These are phyloP conservation scores for Hylaea fasciaria DNA, from an alignment of 2,888 invertebrate species.

Conservation along the genomic window DNA sequence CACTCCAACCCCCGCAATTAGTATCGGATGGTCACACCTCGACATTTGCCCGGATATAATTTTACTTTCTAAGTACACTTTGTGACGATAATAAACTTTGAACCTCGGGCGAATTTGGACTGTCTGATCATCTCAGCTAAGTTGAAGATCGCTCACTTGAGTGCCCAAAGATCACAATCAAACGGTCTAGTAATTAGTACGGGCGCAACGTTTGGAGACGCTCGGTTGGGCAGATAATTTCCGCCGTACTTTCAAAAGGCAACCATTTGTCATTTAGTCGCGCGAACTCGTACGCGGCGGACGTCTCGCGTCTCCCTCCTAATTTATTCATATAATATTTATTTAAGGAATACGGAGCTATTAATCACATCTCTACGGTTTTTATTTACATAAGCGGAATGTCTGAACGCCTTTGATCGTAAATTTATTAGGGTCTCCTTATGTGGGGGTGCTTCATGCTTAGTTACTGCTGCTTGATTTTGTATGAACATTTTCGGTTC, in stretches of 20 bases:
- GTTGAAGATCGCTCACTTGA: constrained; percentile 52
- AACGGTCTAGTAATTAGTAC: constrained; percentile 82
- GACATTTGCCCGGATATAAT: constrained; percentile 79
- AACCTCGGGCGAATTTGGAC: constrained; percentile 50
- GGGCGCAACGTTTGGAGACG: constrained; percentile 76
- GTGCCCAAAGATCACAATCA: constrained; percentile 75
- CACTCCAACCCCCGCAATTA: constrained; percentile 77
- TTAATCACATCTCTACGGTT: constrained; percentile 82
- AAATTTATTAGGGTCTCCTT: constrained; percentile 69
- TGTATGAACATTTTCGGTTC: constrained; percentile 42
- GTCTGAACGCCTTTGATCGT: constrained; percentile 74
- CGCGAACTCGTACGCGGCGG: constrained; percentile 76
- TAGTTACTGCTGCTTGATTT: constrained; percentile 47
- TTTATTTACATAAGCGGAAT: constrained; percentile 79
- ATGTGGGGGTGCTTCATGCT: constrained; percentile 54
- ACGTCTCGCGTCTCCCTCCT: constrained; percentile 74
- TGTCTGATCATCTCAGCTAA: constrained; percentile 49
- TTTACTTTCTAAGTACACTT: constrained; percentile 82
- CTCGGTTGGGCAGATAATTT: constrained; percentile 83
- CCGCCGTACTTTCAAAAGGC: constrained; percentile 82
- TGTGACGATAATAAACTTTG: constrained; percentile 73
- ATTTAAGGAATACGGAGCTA: constrained; percentile 83
- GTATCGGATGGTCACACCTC: constrained; percentile 83
- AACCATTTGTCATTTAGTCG: constrained; percentile 82
- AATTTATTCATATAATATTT: constrained; percentile 85